Evolutionary conservation across 2,888 invertebrate species (phyloP).

Genomic region (Helleia helle): DNA sequence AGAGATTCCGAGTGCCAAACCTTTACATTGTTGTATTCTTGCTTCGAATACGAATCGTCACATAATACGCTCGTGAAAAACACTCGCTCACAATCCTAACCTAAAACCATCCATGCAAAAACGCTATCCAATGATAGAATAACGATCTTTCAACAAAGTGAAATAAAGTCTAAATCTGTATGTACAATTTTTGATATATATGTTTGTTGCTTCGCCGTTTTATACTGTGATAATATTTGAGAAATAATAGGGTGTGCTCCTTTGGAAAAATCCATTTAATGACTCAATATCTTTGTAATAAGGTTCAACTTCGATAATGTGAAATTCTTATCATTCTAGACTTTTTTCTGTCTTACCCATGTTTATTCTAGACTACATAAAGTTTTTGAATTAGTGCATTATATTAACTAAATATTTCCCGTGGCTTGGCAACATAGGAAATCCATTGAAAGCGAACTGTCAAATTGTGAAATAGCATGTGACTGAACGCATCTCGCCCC

Average conservation of each 20-base stretch:
- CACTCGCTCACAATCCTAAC: conserved; percentile 56
- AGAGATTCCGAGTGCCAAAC: too few species aligned
- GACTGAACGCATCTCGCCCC: too few species aligned
- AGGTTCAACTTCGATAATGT: too few species aligned
- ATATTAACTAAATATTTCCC: too few species aligned
- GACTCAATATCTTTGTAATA: too few species aligned
- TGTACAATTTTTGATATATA: conserved; percentile 13
- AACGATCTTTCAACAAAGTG: neutral
- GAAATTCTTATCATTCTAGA: too few species aligned
- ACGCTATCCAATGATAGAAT: neutral
- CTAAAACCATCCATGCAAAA: conserved; percentile 28
- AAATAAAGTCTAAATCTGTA: neutral
- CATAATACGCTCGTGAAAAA: conserved; percentile 68
- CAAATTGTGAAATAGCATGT: too few species aligned
- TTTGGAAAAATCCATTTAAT: conserved; percentile 41
- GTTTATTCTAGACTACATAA: too few species aligned
- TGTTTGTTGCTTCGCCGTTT: conserved; percentile 39
- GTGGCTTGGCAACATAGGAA: too few species aligned
- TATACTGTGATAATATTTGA: conserved; percentile 62
- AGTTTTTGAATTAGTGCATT: too few species aligned
- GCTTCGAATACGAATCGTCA: conserved; percentile 62
- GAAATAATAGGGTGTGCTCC: conserved; percentile 53
- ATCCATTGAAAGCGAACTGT: too few species aligned
- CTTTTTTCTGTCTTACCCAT: too few species aligned
- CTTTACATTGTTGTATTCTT: conserved; percentile 19